A percentile compares a stretch with the other conserved stretches of the same genome.
These are phyloP conservation scores for Spodoptera litura DNA, from an alignment of 1,140 invertebrate genomes.

Conservation along the genomic window DNA sequence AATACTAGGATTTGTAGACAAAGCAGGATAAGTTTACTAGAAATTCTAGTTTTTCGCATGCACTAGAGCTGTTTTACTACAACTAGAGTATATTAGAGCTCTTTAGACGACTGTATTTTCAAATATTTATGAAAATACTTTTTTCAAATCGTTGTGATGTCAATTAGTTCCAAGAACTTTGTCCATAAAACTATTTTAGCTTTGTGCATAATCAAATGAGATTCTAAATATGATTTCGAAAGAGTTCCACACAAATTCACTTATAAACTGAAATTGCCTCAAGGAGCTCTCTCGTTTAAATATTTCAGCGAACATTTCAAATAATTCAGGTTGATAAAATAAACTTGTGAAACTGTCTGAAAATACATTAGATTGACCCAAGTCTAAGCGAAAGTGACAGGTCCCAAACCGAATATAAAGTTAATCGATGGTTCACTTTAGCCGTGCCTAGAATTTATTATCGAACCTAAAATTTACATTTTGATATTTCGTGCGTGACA, in stretches of 20 bases:
- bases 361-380: constrained; percentile 10
- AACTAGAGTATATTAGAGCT: no score
- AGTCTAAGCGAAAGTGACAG: constrained; percentile 7
- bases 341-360: constrained; percentile 5
- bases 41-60: no score
- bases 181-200: neutral
- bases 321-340: constrained; percentile 4
- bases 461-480: constrained; percentile 19
- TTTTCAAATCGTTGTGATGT: neutral
- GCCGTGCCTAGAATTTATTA: constrained; percentile 25
- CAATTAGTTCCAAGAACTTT: neutral
- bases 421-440: neutral
- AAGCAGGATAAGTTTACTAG: no score
- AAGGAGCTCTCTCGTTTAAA: no score
- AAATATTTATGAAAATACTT: no score
- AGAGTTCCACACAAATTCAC: no score
- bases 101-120: no score
- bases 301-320: constrained; percentile 1
- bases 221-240: no score
- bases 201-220: neutral
- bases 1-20: no score
- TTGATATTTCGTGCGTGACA: constrained; percentile 28
- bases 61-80: no score
- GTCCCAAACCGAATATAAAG: constrained; percentile 5
- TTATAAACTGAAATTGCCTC: no score